These are phyloP conservation scores for Momotus momota DNA, from an alignment of 2,797 vertebrate genomes.

Conservation along the genomic window DNA sequence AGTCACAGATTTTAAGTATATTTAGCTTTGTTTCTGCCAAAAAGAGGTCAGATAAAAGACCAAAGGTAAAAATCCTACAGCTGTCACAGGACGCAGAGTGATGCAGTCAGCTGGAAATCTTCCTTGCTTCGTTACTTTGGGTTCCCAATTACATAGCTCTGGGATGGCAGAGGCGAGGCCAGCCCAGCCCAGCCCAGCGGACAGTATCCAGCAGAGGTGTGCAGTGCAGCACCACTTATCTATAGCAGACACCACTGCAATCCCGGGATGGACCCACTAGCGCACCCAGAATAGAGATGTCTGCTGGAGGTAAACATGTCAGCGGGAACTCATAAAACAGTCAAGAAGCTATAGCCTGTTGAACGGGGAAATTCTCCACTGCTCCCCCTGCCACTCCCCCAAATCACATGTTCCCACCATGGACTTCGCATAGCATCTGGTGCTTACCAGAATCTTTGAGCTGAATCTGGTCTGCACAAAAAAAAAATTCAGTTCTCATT, in stretches of 20 bases:
- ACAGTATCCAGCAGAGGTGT: too few relatives aligned
- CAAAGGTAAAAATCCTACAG: background rate
- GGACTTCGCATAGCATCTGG: background rate
- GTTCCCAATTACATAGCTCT: too few relatives aligned
- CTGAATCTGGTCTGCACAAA: background rate
- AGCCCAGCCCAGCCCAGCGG: too few relatives aligned
- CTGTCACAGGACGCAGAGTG: too few relatives aligned
- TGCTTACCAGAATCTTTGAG: background rate
- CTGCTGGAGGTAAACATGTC: background rate
- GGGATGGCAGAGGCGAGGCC: too few relatives aligned
- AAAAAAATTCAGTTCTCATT: background rate
- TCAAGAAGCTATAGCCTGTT: background rate
- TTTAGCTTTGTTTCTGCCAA: background rate
- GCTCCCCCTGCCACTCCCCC: background rate
- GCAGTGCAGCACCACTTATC: too few relatives aligned
- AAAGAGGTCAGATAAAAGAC: too few relatives aligned
- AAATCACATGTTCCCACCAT: rapidly evolving
- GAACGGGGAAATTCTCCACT: background rate
- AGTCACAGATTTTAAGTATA: background rate
- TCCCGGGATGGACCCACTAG: background rate
- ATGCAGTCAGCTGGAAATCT: too few relatives aligned
- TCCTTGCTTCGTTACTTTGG: too few relatives aligned
- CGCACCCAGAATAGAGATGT: rapidly evolving
- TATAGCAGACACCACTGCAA: too few relatives aligned
- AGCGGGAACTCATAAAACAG: rapidly evolving